Conservation (phyloP, 2,113 vertebrate species). For the Hydrochoerus hydrochaeris region DNA sequence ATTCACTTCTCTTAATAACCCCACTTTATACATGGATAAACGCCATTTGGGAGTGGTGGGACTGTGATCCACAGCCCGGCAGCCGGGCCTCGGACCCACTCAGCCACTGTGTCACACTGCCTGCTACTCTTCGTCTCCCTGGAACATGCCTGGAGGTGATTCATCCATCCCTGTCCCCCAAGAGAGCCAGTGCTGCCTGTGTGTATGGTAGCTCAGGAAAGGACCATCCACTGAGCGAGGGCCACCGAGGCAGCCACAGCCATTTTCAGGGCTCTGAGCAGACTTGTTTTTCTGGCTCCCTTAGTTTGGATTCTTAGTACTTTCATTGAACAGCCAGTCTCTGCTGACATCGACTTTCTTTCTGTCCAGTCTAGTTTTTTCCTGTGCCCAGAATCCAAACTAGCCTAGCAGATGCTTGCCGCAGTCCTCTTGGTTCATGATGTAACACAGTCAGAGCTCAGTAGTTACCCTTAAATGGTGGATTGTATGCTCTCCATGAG, state of each 20-base stretch:
- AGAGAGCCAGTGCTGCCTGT: neutral
- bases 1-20: neutral
- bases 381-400: neutral
- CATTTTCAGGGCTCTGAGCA: neutral
- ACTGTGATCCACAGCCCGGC: neutral
- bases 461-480: neutral
- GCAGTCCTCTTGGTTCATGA: neutral
- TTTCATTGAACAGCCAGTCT: neutral
- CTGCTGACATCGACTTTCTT: neutral
- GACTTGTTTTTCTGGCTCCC: neutral
- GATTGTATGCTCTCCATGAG: neutral
- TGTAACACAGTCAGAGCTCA: neutral
- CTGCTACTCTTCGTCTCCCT: neutral
- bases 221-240: too few relatives aligned
- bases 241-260: neutral
- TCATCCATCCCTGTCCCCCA: neutral
- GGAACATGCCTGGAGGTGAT: neutral
- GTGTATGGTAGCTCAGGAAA: neutral
- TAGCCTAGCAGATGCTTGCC: neutral
- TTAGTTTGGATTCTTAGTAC: neutral
- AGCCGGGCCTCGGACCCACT: neutral
- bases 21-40: neutral
- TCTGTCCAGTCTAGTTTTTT: neutral
- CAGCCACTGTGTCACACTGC: neutral
- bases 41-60: neutral